Conservation (phyloP, 2,113 vertebrate species). For the Lucifuga dentata region DNA sequence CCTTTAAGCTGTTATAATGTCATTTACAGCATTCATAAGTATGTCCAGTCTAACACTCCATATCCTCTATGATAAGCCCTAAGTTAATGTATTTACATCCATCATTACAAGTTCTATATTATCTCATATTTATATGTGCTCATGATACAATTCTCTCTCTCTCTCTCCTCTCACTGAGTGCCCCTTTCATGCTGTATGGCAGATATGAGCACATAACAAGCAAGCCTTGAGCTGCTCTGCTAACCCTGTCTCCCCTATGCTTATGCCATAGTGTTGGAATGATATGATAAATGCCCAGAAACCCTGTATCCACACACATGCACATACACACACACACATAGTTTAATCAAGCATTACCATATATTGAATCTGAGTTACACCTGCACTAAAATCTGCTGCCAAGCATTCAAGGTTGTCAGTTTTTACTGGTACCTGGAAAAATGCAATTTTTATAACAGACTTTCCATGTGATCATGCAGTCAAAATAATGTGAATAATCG, state of each 20-base stretch:
- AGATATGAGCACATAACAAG: slow-evolving; percentile 9
- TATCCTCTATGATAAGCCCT: slow-evolving; percentile 18
- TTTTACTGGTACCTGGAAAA: not conserved
- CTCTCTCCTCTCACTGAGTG: slow-evolving; percentile 1
- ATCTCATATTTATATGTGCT: slow-evolving; percentile 17
- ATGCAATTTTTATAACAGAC: not conserved
- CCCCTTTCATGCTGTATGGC: slow-evolving; percentile 2
- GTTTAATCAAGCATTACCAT: not conserved
- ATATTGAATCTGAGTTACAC: too few species aligned
- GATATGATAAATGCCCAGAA: slow-evolving; percentile 1
- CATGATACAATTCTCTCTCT: slow-evolving; percentile 29
- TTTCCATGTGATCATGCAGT: not conserved
- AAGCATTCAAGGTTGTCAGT: not conserved
- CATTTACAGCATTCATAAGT: slow-evolving; percentile 24
- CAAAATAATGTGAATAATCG: not conserved
- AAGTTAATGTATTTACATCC: slow-evolving; percentile 45
- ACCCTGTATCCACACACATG: too few species aligned
- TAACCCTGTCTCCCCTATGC: not conserved
- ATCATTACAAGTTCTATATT: slow-evolving; percentile 32
- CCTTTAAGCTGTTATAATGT: slow-evolving; percentile 41
- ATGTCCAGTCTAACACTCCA: slow-evolving; percentile 39
- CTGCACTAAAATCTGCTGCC: not conserved
- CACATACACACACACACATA: not conserved
- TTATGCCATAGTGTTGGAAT: not conserved
- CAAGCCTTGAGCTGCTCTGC: not conserved